Conservation (phyloP, 2,888 invertebrate species). For the Elegia similella region DNA sequence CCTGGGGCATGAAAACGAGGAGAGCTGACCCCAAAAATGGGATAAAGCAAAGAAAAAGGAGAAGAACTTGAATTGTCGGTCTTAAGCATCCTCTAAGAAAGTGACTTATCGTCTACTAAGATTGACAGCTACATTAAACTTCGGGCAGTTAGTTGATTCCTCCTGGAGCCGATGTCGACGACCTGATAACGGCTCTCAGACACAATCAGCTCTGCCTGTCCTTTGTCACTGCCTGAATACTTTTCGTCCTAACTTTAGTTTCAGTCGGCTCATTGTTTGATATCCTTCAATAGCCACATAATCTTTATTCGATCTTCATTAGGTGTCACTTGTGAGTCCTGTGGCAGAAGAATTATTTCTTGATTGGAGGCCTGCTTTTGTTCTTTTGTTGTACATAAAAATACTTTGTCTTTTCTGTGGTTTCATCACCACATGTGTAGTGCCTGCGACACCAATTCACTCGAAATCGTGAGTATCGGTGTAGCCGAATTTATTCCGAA, state of each 20-base stretch:
- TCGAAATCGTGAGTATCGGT: too few relatives aligned
- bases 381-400: background rate
- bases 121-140: slow-evolving; percentile 12
- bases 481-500: too few relatives aligned
- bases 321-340: background rate
- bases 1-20: too few relatives aligned
- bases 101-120: background rate
- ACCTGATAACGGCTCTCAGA: background rate
- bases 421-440: too few relatives aligned
- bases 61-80: background rate
- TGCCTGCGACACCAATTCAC: too few relatives aligned
- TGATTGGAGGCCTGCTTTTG: background rate
- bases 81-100: background rate
- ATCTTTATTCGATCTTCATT: slow-evolving; percentile 1
- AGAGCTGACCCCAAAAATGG: too few relatives aligned
- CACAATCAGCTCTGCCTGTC: slow-evolving; percentile 1
- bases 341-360: background rate
- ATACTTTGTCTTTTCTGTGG: too few relatives aligned
- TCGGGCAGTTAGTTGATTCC: slow-evolving; percentile 6
- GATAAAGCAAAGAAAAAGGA: too few relatives aligned
- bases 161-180: background rate
- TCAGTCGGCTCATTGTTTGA: slow-evolving; percentile 5
- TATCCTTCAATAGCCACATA: background rate
- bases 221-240: background rate
- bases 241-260: background rate